Percentiles rank a stretch among this genome's conserved stretches.
Evolutionary conservation across 2,888 invertebrate genomes (phyloP).

Genomic region (Leucophenga maculata): DNA sequence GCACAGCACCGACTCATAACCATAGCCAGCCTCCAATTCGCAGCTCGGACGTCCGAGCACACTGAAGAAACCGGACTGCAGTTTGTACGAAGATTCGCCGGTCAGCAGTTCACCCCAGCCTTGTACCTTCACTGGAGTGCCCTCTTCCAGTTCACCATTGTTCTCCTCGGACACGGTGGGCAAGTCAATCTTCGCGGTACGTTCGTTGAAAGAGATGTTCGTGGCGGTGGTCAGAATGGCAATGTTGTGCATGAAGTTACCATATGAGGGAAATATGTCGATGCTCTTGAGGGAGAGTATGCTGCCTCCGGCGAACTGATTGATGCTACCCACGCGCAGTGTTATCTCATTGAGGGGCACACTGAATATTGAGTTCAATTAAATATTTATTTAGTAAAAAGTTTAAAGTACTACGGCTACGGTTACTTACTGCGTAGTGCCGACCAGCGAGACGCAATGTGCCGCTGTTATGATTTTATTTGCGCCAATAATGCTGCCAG

Average conservation of each 20-base stretch:
- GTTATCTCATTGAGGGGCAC: conserved; percentile 39
- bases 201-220: conserved; percentile 45
- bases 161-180: conserved; percentile 33
- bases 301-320: conserved; percentile 64
- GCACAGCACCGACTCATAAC: conserved; percentile 60
- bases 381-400: neutral
- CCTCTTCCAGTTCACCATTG: conserved; percentile 43
- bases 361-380: conserved; percentile 40
- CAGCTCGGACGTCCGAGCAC: conserved; percentile 52
- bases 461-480: conserved; percentile 59
- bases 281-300: conserved; percentile 51
- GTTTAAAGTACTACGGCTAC: neutral
- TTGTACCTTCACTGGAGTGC: conserved; percentile 54
- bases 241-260: conserved; percentile 65
- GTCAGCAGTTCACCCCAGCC: conserved; percentile 65
- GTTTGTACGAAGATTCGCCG: conserved; percentile 52
- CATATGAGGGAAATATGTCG: conserved; percentile 58
- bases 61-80: conserved; percentile 58
- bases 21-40: conserved; percentile 57
- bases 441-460: conserved; percentile 56
- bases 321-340: conserved; percentile 65
- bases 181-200: conserved; percentile 52
- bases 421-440: conserved; percentile 54
- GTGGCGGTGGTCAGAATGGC: conserved; percentile 54
- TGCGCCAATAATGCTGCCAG: conserved; percentile 52